A percentile compares a stretch with the other conserved stretches of the same genome.
Evolutionary conservation across 2,113 vertebrate species (phyloP).

Genomic region (Chaetorhynchus papuensis): DNA sequence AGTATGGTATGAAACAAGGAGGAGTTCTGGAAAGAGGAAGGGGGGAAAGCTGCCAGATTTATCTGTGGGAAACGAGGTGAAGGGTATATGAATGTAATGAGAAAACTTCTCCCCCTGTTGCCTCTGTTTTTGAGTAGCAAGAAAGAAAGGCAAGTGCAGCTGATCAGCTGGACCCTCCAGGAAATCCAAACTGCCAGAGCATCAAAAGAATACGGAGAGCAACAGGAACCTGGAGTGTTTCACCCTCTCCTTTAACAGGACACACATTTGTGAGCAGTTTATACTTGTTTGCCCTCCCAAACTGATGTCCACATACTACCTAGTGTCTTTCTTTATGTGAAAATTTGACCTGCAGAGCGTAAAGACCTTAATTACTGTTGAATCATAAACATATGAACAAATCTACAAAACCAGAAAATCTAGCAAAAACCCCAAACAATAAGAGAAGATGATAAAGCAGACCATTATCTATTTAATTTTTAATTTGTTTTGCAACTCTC

Average conservation of each 20-base stretch:
- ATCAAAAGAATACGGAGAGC: neutral
- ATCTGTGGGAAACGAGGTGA: neutral
- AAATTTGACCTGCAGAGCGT: neutral
- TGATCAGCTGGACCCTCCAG: neutral
- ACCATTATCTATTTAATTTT: neutral
- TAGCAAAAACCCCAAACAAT: neutral
- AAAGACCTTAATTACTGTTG: neutral
- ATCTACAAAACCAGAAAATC: fast-evolving
- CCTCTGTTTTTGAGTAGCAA: neutral
- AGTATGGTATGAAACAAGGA: neutral
- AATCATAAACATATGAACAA: neutral
- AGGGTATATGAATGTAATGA: neutral
- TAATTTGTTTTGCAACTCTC: neutral
- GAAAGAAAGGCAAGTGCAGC: neutral
- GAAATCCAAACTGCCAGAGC: neutral
- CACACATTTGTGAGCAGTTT: neutral
- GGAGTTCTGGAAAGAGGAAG: neutral
- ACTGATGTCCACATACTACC: neutral
- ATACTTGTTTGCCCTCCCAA: neutral
- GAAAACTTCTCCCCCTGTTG: neutral
- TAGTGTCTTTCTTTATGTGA: neutral
- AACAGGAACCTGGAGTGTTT: neutral
- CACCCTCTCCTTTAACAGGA: neutral
- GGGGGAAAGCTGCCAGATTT: neutral
- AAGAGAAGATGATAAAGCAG: neutral